Conservation (phyloP, 1,140 invertebrate genomes). For the Drosophila mojavensis region DNA sequence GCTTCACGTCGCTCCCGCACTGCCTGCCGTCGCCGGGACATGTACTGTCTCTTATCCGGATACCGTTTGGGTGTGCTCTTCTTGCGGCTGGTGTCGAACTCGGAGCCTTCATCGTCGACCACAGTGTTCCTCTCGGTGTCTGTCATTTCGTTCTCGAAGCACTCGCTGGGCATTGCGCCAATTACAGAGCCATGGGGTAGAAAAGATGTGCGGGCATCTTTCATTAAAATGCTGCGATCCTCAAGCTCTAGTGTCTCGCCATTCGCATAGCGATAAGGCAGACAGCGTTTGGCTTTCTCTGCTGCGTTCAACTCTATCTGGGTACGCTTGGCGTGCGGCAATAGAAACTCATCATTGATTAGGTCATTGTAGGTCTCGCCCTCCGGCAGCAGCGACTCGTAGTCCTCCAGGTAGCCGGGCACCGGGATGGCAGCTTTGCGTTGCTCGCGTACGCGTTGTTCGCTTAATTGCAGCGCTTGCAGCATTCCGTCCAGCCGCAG, state of each 20-base stretch:
- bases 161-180: constrained; percentile 62
- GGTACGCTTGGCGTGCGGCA: constrained; percentile 41
- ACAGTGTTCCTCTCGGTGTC: constrained; percentile 10
- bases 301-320: constrained; percentile 23
- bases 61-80: constrained; percentile 26
- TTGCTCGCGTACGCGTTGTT: constrained; percentile 51
- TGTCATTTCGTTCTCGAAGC: constrained; percentile 44
- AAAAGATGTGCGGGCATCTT: constrained; percentile 82
- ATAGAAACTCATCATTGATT: constrained; percentile 65
- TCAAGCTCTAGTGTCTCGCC: constrained; percentile 73
- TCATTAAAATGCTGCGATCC: constrained; percentile 75
- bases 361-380: constrained; percentile 64
- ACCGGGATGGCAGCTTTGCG: constrained; percentile 7
- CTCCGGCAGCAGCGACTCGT: constrained; percentile 55
- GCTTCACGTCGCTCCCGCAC: constrained; percentile 49
- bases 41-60: constrained; percentile 35
- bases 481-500: constrained; percentile 80
- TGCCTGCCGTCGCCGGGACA: constrained; percentile 8
- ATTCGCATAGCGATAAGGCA: constrained; percentile 64
- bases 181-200: constrained; percentile 60
- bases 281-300: constrained; percentile 58
- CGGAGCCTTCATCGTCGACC: not conserved
- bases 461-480: constrained; percentile 60
- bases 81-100: constrained; percentile 28
- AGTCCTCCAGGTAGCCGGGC: constrained; percentile 51